Percentiles rank a stretch among this genome's conserved stretches.
phyloP scores from a whole-genome alignment of 2,797 vertebrate genomes.

The Chaenodraco wilsoni region DNA sequence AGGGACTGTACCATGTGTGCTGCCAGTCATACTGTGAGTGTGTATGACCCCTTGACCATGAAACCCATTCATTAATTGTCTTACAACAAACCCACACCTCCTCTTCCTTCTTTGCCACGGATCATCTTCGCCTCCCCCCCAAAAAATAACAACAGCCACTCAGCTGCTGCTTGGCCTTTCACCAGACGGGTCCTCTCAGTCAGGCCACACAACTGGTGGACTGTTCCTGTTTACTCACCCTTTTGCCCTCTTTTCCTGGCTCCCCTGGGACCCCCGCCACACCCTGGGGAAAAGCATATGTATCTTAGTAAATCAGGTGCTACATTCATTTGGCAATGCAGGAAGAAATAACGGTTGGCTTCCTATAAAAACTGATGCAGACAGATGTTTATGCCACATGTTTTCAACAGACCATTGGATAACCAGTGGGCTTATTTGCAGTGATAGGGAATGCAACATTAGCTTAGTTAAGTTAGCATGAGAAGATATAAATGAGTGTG shows the following conservation, averaged over 20 bases:
- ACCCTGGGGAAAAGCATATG: slow-evolving; percentile 81
- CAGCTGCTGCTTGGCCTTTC: slow-evolving; percentile 80
- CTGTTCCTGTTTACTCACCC: slow-evolving; percentile 90
- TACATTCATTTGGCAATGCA: slow-evolving; percentile 8
- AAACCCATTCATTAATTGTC: slow-evolving; percentile 77
- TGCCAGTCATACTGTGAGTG: slow-evolving; percentile 76
- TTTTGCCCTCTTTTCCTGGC: slow-evolving; percentile 94
- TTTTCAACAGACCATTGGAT: slow-evolving; percentile 45
- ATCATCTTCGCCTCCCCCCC: slow-evolving; percentile 58
- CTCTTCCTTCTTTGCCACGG: slow-evolving; percentile 39
- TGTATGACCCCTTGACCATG: slow-evolving; percentile 61
- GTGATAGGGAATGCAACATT: slow-evolving; percentile 34
- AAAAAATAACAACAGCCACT: slow-evolving; percentile 66
- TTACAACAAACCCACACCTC: slow-evolving; percentile 69
- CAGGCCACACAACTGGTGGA: slow-evolving; percentile 66
- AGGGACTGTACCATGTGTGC: slow-evolving; percentile 70
- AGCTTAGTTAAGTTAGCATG: slow-evolving; percentile 40
- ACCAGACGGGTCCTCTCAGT: slow-evolving; percentile 57
- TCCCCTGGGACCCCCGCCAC: slow-evolving; percentile 85
- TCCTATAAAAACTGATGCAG: slow-evolving; percentile 41
- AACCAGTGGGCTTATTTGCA: slow-evolving; percentile 39
- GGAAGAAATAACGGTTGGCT: slow-evolving; percentile 19
- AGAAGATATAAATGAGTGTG: slow-evolving; percentile 20
- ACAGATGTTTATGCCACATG: slow-evolving; percentile 63
- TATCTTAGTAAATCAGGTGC: slow-evolving; percentile 44